phyloP scores from a whole-genome alignment of 1,140 invertebrate species.

The Orchestia grillus region DNA sequence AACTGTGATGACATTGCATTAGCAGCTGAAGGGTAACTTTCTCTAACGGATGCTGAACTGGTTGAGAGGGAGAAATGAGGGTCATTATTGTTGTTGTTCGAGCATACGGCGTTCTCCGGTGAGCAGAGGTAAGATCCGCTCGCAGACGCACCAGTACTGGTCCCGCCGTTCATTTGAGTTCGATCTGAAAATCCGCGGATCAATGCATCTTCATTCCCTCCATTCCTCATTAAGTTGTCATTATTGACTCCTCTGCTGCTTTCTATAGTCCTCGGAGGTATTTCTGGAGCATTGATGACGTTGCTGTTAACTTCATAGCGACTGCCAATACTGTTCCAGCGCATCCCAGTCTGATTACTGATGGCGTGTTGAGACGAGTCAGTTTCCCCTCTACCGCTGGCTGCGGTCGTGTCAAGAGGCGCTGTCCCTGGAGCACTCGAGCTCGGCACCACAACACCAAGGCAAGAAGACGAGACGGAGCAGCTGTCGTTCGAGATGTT shows the following conservation, averaged over 20 bases:
- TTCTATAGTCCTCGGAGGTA: background rate
- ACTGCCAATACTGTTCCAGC: background rate
- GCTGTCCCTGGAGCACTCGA: background rate
- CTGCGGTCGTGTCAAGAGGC: background rate
- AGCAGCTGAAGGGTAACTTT: background rate
- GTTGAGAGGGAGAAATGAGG: background rate
- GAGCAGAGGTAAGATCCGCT: background rate
- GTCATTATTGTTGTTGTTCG: conserved; percentile 33
- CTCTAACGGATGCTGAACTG: background rate
- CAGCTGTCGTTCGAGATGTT: background rate
- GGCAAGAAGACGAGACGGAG: background rate
- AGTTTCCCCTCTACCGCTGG: background rate
- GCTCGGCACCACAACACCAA: background rate
- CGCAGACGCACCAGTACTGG: background rate
- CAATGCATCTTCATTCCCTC: background rate
- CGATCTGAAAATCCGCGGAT: background rate
- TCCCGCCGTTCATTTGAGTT: background rate
- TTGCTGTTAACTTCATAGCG: conserved; percentile 12
- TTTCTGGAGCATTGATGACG: background rate
- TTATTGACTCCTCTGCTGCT: background rate
- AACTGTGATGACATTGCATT: background rate
- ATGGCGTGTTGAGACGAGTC: background rate
- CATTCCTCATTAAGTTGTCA: background rate
- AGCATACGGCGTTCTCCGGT: background rate
- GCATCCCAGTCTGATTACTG: background rate